These are phyloP conservation scores for Podotricha telesiphe DNA, from an alignment of 2,888 invertebrate genomes.

Conservation along the genomic window DNA sequence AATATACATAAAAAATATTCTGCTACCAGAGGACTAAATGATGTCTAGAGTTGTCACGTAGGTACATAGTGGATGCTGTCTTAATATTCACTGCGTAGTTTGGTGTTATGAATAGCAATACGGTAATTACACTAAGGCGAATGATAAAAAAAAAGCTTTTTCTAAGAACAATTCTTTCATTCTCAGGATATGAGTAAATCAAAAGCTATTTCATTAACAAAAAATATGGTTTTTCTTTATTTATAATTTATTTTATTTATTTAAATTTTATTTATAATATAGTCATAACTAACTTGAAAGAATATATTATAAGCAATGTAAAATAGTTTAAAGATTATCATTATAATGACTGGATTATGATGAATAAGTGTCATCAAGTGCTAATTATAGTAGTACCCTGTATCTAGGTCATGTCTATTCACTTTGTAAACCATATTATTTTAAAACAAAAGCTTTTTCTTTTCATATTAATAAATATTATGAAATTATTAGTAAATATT, in stretches of 20 bases:
- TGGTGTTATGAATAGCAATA: background rate
- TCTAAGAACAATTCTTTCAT: too few species aligned
- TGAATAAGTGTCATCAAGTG: slow-evolving; percentile 1
- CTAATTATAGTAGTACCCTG: background rate
- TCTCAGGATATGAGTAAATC: too few species aligned
- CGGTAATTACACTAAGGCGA: background rate
- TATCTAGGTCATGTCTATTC: background rate
- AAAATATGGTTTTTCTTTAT: too few species aligned
- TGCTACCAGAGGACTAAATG: background rate
- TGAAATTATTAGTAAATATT: background rate
- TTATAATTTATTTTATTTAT: too few species aligned
- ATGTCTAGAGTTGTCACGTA: slow-evolving; percentile 17
- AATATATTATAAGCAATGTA: background rate
- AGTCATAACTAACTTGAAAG: background rate
- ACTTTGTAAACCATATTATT: too few species aligned
- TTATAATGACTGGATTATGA: background rate
- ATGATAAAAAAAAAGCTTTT: too few species aligned
- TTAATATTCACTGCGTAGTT: slow-evolving; percentile 26
- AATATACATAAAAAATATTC: background rate
- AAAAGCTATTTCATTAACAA: too few species aligned
- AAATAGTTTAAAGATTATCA: background rate
- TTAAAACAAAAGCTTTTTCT: background rate
- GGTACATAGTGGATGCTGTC: slow-evolving; percentile 3
- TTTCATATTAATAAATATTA: background rate
- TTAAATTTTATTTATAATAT: too few species aligned